Percentiles rank a stretch among this genome's conserved stretches.
Conservation (phyloP, 2,797 vertebrate species). For the Vultur gryphus region DNA sequence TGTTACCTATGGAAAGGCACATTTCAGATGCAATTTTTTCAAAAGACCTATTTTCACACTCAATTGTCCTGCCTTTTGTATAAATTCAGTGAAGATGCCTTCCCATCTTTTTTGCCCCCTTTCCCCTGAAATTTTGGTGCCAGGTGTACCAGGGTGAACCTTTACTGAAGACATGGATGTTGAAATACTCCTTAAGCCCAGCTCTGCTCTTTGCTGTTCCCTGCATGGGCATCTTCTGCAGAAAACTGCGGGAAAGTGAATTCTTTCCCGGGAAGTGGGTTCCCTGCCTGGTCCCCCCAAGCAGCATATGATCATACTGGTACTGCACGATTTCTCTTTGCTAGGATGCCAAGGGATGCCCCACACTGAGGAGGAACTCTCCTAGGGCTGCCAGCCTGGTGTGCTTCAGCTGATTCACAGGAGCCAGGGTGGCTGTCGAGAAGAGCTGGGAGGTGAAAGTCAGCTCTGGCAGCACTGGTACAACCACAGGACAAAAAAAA, state of each 20-base stretch:
- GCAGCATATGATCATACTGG: no score
- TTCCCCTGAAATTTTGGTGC: background rate
- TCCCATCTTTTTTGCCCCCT: accelerated
- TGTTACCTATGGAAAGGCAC: background rate
- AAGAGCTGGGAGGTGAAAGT: background rate
- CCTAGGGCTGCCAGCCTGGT: no score
- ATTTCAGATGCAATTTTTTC: background rate
- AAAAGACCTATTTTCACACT: background rate
- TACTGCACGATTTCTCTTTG: background rate
- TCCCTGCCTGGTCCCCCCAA: background rate
- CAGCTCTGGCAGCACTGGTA: background rate
- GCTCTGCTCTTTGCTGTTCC: background rate
- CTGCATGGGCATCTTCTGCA: background rate
- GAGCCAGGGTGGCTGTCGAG: background rate
- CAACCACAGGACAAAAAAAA: background rate
- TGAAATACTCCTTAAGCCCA: background rate
- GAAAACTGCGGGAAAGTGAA: background rate
- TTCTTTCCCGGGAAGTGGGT: background rate
- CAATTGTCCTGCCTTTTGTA: background rate
- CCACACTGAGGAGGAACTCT: background rate
- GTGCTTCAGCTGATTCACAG: background rate
- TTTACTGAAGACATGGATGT: background rate
- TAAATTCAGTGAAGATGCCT: background rate
- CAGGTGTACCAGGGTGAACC: background rate
- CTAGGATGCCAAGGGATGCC: background rate